These are phyloP conservation scores for Daboia siamensis DNA, from an alignment of 2,113 vertebrate genomes.

Conservation along the genomic window DNA sequence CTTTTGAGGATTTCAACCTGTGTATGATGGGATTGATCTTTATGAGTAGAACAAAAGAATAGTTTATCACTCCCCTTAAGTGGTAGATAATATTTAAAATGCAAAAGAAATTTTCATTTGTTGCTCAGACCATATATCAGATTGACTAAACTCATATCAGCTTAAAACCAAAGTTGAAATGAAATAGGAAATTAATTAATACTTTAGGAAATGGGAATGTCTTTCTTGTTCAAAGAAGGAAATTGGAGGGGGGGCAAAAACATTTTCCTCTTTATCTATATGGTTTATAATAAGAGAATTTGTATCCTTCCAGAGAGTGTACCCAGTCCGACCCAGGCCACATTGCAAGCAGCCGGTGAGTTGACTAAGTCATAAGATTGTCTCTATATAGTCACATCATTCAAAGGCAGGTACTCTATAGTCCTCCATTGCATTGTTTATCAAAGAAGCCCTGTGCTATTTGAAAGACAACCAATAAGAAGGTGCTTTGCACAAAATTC, in stretches of 20 bases:
- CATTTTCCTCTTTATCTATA: not conserved
- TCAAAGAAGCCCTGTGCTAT: not conserved
- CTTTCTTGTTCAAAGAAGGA: not conserved
- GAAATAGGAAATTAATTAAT: not conserved
- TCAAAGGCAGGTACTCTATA: not conserved
- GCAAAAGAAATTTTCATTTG: not conserved
- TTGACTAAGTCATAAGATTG: not conserved
- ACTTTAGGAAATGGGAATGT: not conserved
- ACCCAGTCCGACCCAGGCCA: not conserved
- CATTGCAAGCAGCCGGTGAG: constrained; percentile 66
- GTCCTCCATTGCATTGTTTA: not conserved
- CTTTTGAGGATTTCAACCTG: not conserved
- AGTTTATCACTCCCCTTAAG: not conserved
- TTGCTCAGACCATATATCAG: not conserved
- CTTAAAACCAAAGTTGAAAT: not conserved
- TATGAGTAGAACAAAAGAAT: not conserved
- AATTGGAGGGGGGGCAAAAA: not conserved
- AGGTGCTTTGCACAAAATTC: not conserved
- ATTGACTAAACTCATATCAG: not conserved
- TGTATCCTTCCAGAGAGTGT: constrained; percentile 56
- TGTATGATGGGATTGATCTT: not conserved
- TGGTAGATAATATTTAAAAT: not conserved
- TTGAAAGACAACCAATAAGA: not conserved
- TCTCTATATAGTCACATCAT: not conserved
- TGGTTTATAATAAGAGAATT: not conserved